Base-by-base conservation (phyloP, 64 coral and sea anemone species). In the Orbicella faveolata region DNA sequence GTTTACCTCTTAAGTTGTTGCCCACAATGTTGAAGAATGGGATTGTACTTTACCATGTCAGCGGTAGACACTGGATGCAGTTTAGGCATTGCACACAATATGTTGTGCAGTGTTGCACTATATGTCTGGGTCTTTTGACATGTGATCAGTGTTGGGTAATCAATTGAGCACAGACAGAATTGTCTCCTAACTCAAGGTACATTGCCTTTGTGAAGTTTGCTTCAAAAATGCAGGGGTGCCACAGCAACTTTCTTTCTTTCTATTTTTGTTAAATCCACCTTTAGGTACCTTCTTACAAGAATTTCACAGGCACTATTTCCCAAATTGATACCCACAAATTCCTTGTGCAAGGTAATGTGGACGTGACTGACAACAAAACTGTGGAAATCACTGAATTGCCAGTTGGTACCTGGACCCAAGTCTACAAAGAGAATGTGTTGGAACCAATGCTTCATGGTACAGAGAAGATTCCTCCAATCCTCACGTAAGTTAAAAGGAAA, bases 361-460 rank as follows among this genome's bases (percentile, higher is more conserved):
- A 96, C 54, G 94, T 99, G 48, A 36, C 91, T 89, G 97, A 99
- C 62, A 75, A 61, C 20, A 93, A 75, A 33, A 96, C 94, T 25
- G n/a, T 99, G 19, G 97, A 99, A 52, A 96, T 99, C 35, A 84
- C 92, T 14, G 97, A 99, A 48, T 59, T 99, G 8, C 97, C 97
- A 44, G 83, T 99, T 52, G 77, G 78, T 23, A 63, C 88, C 23
- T 99, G 97, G 97, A 96, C 91, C 23, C 97, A 99, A 36, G 67
- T 53, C 62, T 99, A 99, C 91, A 99, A 99, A 51, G 97, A 99
- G 70, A 88, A 92, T 81, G 91, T 91, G 8, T 75, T 99, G 39
- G 97, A 99, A 75, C 94, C 94, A 59, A 96, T 99, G 94, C 75
- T 99, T n/a, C 94, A 99, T 87, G 97, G 97, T 11, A 93, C 97